These are phyloP conservation scores for Lampris incognitus DNA, from an alignment of 2,113 vertebrate species.

Conservation along the genomic window DNA sequence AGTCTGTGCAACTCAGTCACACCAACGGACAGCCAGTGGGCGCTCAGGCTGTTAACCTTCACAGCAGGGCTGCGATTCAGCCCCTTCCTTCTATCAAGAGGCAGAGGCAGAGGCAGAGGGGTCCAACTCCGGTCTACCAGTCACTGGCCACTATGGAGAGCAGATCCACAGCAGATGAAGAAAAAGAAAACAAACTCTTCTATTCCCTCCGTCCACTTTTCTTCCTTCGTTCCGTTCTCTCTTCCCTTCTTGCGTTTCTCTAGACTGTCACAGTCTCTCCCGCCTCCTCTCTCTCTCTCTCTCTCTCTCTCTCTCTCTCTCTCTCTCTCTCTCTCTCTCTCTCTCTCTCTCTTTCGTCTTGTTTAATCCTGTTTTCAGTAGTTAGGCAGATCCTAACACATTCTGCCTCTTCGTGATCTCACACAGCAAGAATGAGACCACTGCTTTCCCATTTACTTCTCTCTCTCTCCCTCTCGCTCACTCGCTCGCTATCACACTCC, in stretches of 20 bases:
- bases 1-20: conserved; percentile 4
- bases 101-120: no score
- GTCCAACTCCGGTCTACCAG: conserved; percentile 26
- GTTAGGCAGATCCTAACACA: conserved; percentile 58
- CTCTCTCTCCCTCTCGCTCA: conserved; percentile 48
- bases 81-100: conserved; percentile 31
- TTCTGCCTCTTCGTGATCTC: conserved; percentile 74
- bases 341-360: conserved; percentile 25
- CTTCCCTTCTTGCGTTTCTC: conserved; percentile 4
- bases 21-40: not conserved
- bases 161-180: conserved; percentile 27
- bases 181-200: conserved; percentile 16
- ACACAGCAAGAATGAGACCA: conserved; percentile 74
- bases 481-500: conserved; percentile 33
- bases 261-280: not conserved
- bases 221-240: not conserved
- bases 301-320: conserved; percentile 21
- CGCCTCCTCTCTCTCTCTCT: not conserved
- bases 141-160: not conserved
- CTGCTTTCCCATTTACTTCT: conserved; percentile 65
- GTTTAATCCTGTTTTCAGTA: conserved; percentile 56
- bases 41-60: conserved; percentile 15
- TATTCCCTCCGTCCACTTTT: conserved; percentile 25
- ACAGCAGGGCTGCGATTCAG: conserved; percentile 56
- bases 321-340: conserved; percentile 1